These are phyloP conservation scores for Lanius collurio DNA, from an alignment of 2,113 vertebrate genomes.

Conservation along the genomic window DNA sequence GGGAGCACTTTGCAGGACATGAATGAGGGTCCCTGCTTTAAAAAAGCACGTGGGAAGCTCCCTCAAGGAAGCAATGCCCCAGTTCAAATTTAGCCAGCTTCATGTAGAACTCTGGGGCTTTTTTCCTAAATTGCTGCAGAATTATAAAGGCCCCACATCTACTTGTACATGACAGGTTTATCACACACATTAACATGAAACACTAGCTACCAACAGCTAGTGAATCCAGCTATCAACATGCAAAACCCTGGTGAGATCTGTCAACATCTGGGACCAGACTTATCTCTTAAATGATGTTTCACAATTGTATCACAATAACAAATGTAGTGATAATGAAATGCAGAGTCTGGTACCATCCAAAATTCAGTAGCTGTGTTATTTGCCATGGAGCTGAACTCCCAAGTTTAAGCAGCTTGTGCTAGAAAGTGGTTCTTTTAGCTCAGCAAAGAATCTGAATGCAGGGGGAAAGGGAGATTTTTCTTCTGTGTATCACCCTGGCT, in stretches of 20 bases:
- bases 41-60: background rate
- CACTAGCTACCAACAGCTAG: background rate
- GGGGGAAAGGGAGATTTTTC: background rate
- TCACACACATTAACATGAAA: background rate
- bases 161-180: background rate
- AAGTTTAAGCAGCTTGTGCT: background rate
- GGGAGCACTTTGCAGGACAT: background rate
- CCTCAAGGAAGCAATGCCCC: background rate
- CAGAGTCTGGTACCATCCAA: background rate
- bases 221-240: background rate
- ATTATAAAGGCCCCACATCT: background rate
- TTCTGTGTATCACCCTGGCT: background rate
- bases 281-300: background rate
- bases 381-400: background rate
- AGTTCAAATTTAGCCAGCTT: background rate
- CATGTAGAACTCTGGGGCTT: background rate
- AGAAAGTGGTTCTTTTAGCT: background rate
- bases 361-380: slow-evolving; percentile 1
- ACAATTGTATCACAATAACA: background rate
- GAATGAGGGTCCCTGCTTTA: background rate
- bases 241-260: background rate
- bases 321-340: slow-evolving; percentile 15
- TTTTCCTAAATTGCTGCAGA: background rate
- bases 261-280: background rate
- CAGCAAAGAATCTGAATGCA: background rate